Percentiles rank a stretch among this genome's conserved stretches.
phyloP scores from a whole-genome alignment of 2,113 vertebrate genomes.

The Seriola aureovittata region DNA sequence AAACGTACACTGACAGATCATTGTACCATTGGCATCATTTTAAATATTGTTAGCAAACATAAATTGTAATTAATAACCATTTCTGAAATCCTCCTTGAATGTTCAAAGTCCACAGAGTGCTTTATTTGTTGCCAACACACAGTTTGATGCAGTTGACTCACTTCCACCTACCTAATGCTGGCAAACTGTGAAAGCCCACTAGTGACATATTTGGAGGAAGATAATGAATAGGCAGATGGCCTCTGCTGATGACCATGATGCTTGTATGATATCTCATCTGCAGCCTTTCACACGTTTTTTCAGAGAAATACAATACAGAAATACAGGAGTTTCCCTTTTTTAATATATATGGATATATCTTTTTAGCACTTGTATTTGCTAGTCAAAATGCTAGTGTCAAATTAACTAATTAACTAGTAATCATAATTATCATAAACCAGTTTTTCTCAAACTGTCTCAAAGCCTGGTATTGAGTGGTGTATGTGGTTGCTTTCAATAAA shows the following conservation, averaged over 20 bases:
- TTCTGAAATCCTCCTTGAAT: conserved; percentile 1
- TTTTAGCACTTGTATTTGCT: not conserved
- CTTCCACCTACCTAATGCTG: conserved; percentile 60
- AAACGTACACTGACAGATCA: conserved; percentile 1
- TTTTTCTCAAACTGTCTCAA: no score
- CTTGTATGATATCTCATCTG: conserved; percentile 66
- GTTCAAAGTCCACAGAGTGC: conserved; percentile 22
- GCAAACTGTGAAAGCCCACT: conserved; percentile 57
- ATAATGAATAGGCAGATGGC: conserved; percentile 75
- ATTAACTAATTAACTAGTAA: no score
- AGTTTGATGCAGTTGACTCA: conserved; percentile 66
- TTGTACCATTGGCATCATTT: not conserved
- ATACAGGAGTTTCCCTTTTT: not conserved
- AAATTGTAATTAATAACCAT: not conserved
- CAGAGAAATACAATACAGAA: no score
- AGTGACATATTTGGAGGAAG: conserved; percentile 58
- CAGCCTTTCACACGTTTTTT: conserved; percentile 24
- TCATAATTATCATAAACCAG: no score
- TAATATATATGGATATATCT: no score
- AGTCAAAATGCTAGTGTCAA: no score
- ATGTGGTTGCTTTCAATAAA: no score
- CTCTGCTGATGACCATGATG: conserved; percentile 60
- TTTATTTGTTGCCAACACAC: conserved; percentile 33
- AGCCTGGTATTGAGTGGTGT: no score
- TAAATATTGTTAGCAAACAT: not conserved